These are phyloP conservation scores for Cossypha caffra DNA, from an alignment of 2,797 vertebrate genomes.

Conservation along the genomic window DNA sequence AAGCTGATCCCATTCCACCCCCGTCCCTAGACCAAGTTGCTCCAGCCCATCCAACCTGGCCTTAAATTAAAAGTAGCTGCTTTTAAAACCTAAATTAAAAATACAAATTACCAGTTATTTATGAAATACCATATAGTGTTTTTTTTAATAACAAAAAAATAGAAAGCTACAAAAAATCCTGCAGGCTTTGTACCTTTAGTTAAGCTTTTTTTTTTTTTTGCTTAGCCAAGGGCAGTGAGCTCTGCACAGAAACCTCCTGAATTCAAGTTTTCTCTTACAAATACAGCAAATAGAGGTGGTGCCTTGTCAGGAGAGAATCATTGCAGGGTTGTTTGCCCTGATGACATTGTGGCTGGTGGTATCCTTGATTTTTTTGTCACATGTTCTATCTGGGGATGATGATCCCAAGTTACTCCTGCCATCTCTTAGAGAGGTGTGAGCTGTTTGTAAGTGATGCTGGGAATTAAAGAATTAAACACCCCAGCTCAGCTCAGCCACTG, in stretches of 20 bases:
- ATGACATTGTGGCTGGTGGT: not conserved
- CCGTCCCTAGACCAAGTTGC: not conserved
- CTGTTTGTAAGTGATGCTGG: not conserved
- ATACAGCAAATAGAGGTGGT: fast-evolving
- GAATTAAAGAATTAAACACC: not conserved
- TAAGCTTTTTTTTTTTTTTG: not conserved
- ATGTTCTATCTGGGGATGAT: fast-evolving
- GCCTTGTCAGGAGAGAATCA: not conserved
- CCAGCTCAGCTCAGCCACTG: not conserved
- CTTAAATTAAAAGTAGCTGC: not conserved
- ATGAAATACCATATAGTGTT: not conserved
- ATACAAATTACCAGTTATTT: not conserved
- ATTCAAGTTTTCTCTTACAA: not conserved
- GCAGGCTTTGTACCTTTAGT: not conserved
- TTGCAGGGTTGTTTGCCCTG: not conserved
- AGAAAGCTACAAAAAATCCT: not conserved
- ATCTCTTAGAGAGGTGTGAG: not conserved
- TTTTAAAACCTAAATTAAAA: not conserved
- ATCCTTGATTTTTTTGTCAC: not conserved
- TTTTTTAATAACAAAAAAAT: not conserved
- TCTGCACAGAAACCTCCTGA: not conserved
- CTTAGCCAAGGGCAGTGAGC: not conserved
- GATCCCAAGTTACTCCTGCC: not conserved
- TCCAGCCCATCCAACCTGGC: not conserved
- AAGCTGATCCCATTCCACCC: not conserved